phyloP scores from a whole-genome alignment of 2,113 vertebrate species.

The Cnemophilus loriae region DNA sequence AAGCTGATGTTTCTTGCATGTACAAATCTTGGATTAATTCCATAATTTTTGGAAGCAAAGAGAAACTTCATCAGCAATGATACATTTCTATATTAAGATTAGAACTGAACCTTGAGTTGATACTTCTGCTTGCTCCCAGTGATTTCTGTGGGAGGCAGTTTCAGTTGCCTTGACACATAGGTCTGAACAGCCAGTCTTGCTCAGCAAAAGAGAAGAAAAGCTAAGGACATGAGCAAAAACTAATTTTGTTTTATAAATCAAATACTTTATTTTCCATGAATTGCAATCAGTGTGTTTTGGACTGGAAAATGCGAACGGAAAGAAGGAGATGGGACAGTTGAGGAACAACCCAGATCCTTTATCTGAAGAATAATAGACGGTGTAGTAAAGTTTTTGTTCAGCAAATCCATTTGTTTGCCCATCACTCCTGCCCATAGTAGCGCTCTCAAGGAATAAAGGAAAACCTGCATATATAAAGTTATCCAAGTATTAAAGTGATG shows the following conservation, averaged over 20 bases:
- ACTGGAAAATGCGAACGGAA: not conserved
- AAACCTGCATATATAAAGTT: not conserved
- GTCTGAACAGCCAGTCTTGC: not conserved
- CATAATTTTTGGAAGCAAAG: not conserved
- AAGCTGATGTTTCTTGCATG: not conserved
- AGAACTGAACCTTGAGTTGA: not conserved
- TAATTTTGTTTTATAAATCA: not conserved
- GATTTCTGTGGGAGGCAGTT: not conserved
- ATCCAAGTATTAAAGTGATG: not conserved
- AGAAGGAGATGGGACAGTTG: not conserved
- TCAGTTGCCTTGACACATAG: not conserved
- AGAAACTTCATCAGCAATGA: not conserved
- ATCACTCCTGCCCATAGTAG: not conserved
- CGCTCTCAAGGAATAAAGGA: not conserved
- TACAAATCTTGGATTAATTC: not conserved
- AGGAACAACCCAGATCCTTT: not conserved
- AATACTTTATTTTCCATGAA: not conserved
- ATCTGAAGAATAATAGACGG: accelerated
- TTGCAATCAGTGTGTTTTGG: not conserved
- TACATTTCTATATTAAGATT: not conserved
- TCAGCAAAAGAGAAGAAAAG: not conserved
- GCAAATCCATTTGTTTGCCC: not conserved
- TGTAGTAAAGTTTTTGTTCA: not conserved
- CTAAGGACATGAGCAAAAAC: accelerated
- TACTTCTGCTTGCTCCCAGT: not conserved